phyloP scores from a whole-genome alignment of 2,797 vertebrate species.

The Peromyscus melanophrys region DNA sequence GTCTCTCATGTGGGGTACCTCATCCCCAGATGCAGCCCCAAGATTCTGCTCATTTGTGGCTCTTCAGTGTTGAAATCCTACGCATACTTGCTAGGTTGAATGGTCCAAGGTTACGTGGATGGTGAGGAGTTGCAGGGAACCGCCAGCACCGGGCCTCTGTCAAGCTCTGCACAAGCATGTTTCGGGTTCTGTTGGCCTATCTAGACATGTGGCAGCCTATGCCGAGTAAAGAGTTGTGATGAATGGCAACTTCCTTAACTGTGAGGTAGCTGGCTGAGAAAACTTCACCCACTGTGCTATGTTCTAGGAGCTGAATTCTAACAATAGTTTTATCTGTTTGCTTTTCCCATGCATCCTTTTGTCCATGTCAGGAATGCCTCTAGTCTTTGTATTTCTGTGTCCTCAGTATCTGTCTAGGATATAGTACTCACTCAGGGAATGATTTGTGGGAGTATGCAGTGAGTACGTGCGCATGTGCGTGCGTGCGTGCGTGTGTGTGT shows the following conservation, averaged over 20 bases:
- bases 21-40: neutral
- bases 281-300: neutral
- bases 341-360: neutral
- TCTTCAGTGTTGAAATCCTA: neutral
- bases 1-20: neutral
- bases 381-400: neutral
- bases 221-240: neutral
- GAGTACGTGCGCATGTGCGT: neutral
- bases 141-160: neutral
- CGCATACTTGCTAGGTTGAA: accelerated
- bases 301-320: neutral
- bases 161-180: accelerated
- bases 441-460: neutral
- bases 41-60: neutral
- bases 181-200: neutral
- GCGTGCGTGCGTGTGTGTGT: neutral
- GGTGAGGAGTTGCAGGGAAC: neutral
- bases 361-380: neutral
- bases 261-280: neutral
- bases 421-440: neutral
- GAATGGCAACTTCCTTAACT: accelerated
- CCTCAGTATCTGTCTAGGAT: neutral
- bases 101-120: neutral
- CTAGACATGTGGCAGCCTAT: neutral
- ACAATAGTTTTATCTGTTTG: neutral